Conservation (phyloP, 2,113 vertebrate species). For the Trichomycterus rosablanca region DNA sequence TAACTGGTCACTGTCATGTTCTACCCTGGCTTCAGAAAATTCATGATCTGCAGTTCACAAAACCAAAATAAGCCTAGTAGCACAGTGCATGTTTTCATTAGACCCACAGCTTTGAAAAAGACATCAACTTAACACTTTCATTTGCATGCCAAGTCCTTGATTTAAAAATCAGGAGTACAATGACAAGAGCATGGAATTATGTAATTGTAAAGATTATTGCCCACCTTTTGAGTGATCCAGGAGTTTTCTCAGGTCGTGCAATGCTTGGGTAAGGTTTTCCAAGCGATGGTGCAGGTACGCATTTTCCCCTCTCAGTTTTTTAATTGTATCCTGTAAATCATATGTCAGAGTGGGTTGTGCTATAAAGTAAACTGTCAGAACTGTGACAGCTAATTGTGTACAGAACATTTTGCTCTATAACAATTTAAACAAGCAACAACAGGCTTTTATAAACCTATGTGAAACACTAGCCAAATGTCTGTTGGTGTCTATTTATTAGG, state of each 20-base stretch:
- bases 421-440: too few relatives aligned
- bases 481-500: slow-evolving; percentile 16
- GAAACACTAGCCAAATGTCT: neutral
- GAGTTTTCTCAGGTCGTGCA: slow-evolving; percentile 58
- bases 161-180: neutral
- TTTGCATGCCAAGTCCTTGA: neutral
- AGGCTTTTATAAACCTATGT: neutral
- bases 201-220: neutral
- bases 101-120: too few relatives aligned
- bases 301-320: slow-evolving; percentile 61
- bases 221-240: slow-evolving; percentile 55
- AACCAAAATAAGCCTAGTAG: too few relatives aligned
- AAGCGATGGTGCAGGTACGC: slow-evolving; percentile 57
- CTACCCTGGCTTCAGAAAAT: slow-evolving; percentile 39
- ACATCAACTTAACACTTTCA: neutral
- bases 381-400: slow-evolving; percentile 11
- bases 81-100: too few relatives aligned
- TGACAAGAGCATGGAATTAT: neutral
- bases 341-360: slow-evolving; percentile 40
- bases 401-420: slow-evolving; percentile 12
- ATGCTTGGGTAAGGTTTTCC: slow-evolving; percentile 57
- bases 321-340: slow-evolving; percentile 65
- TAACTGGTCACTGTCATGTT: slow-evolving; percentile 43
- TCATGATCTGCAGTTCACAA: slow-evolving; percentile 7
- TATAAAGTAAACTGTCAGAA: slow-evolving; percentile 40